phyloP scores from a whole-genome alignment of 2,888 invertebrate genomes.

The Lithodes maja region DNA sequence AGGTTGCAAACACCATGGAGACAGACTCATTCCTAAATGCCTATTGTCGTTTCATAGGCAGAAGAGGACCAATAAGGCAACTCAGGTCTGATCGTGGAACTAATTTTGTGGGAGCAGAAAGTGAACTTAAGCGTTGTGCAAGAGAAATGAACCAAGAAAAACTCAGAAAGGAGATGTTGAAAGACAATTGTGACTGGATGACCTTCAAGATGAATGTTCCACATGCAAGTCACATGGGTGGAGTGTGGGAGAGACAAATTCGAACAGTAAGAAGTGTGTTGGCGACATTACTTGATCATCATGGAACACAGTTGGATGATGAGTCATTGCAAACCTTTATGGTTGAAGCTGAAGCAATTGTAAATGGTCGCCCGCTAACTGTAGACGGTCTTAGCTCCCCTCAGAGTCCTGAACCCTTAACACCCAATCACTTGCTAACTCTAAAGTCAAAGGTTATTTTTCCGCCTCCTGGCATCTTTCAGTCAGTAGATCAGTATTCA shows the following conservation, averaged over 20 bases:
- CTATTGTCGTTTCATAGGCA: neutral
- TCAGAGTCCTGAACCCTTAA: conserved; percentile 24
- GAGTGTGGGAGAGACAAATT: conserved; percentile 48
- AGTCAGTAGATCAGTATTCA: neutral
- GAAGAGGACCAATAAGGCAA: neutral
- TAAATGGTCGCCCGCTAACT: conserved; percentile 24
- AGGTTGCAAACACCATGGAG: neutral
- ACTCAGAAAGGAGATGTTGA: neutral
- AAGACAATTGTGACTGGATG: conserved; percentile 21
- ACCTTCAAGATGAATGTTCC: conserved; percentile 26
- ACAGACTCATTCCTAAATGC: conserved; percentile 16
- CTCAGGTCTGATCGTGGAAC: conserved; percentile 29
- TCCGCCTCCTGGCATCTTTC: neutral
- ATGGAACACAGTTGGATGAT: conserved; percentile 26
- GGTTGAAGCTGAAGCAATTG: conserved; percentile 22
- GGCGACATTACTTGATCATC: neutral
- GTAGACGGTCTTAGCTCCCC: neutral
- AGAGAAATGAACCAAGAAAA: neutral
- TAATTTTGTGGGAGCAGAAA: conserved; percentile 34
- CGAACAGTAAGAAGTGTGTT: conserved; percentile 28
- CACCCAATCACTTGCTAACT: conserved; percentile 29
- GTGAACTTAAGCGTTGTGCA: neutral
- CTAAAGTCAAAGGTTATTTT: neutral
- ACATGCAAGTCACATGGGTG: conserved; percentile 24
- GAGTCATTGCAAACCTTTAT: conserved; percentile 40